Evolutionary conservation across 2,113 vertebrate species (phyloP).

Genomic region (Lanius ludovicianus): DNA sequence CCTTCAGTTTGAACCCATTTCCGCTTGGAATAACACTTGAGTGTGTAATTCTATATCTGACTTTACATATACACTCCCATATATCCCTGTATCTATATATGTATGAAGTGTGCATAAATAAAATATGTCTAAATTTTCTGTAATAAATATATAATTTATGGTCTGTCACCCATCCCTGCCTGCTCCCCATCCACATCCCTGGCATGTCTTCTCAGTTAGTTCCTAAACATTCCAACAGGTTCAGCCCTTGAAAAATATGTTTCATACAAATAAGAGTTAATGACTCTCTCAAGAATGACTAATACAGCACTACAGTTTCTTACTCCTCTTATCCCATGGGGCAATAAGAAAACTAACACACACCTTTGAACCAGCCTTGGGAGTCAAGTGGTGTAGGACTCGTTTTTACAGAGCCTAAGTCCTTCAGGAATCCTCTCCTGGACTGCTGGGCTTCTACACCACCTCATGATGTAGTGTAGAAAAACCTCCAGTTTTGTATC

Average conservation of each 20-base stretch:
- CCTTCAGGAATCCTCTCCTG: background rate
- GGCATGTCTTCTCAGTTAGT: background rate
- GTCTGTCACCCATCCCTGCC: background rate
- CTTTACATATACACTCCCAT: background rate
- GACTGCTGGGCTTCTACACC: background rate
- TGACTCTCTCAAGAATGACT: background rate
- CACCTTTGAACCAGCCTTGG: background rate
- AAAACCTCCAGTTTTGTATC: background rate
- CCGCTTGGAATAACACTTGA: background rate
- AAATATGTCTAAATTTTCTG: background rate
- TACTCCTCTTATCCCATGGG: background rate
- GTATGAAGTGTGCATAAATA: background rate
- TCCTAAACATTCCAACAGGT: background rate
- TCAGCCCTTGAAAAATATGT: background rate
- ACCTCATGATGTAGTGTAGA: fast-evolving
- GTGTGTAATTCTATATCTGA: background rate
- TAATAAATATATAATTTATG: background rate
- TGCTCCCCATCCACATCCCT: background rate
- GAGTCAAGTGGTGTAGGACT: background rate
- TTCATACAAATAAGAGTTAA: background rate
- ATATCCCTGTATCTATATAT: background rate
- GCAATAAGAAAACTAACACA: background rate
- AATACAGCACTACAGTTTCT: background rate
- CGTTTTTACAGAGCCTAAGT: background rate
- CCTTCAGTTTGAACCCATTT: background rate